phyloP scores from a whole-genome alignment of 2,113 vertebrate genomes.

The Nibea coibor region DNA sequence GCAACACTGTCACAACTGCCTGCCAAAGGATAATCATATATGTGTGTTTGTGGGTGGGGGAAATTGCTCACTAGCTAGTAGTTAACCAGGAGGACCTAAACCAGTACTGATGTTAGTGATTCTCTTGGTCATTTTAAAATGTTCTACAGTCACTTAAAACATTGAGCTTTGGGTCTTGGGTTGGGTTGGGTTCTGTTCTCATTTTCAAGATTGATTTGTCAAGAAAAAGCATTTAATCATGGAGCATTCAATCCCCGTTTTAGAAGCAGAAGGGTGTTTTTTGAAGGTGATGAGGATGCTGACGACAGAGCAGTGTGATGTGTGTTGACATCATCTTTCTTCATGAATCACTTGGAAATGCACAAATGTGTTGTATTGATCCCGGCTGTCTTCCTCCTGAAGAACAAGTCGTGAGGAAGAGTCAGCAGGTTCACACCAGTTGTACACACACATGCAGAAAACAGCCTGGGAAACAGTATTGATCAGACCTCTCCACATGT shows the following conservation, averaged over 20 bases:
- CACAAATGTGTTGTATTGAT: background rate
- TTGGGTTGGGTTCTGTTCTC: background rate
- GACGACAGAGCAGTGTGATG: background rate
- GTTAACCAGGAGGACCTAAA: background rate
- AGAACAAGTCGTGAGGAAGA: background rate
- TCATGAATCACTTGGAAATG: background rate
- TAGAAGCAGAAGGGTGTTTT: background rate
- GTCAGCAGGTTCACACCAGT: background rate
- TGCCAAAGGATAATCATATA: background rate
- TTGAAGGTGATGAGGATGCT: background rate
- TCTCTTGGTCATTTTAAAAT: background rate
- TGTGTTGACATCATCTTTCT: constrained; percentile 1
- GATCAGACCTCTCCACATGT: constrained; percentile 34
- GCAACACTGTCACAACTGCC: background rate
- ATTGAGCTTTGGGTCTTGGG: too few species aligned
- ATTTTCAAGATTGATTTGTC: too few species aligned
- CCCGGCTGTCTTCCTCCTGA: background rate
- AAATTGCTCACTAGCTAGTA: background rate
- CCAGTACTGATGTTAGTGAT: background rate
- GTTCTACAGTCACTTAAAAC: background rate
- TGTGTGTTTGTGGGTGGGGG: background rate
- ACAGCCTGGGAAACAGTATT: constrained; percentile 21
- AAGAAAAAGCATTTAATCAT: background rate
- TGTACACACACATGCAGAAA: constrained; percentile 1
- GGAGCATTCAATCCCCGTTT: background rate